A percentile compares a stretch with the other conserved stretches of the same genome.
Conservation (phyloP, 2,888 invertebrate genomes). For the Mongoloraphidia duomilia region DNA sequence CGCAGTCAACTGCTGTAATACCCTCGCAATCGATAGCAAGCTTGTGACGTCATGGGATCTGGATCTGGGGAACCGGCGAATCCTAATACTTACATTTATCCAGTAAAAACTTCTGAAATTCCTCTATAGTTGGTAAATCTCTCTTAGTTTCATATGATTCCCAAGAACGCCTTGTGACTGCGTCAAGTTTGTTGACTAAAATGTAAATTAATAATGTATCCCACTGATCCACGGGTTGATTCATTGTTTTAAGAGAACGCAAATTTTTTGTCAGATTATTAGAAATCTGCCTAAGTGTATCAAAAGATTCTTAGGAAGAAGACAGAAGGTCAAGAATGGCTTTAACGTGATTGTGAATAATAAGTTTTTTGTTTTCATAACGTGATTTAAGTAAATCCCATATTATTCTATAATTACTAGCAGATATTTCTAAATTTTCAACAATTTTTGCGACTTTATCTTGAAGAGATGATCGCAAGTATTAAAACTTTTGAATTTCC, state of each 20-base stretch:
- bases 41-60: too few relatives aligned
- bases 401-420: background rate
- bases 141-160: background rate
- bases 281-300: too few relatives aligned
- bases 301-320: background rate
- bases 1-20: too few relatives aligned
- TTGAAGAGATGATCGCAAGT: background rate
- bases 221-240: background rate
- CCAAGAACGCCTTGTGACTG: background rate
- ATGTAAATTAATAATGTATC: background rate
- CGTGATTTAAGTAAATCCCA: background rate
- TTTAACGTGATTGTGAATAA: background rate
- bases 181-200: background rate
- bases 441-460: background rate
- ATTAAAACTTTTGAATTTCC: background rate
- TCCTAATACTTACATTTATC: background rate
- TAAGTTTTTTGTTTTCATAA: background rate
- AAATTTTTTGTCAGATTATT: background rate
- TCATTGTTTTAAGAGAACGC: background rate
- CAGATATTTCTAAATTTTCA: background rate
- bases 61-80: too few relatives aligned
- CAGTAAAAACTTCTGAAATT: background rate
- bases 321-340: background rate
- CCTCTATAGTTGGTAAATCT: too few relatives aligned
- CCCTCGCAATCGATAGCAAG: too few relatives aligned